Conservation (phyloP, 2,888 invertebrate genomes). For the Eustalomyia histrio region DNA sequence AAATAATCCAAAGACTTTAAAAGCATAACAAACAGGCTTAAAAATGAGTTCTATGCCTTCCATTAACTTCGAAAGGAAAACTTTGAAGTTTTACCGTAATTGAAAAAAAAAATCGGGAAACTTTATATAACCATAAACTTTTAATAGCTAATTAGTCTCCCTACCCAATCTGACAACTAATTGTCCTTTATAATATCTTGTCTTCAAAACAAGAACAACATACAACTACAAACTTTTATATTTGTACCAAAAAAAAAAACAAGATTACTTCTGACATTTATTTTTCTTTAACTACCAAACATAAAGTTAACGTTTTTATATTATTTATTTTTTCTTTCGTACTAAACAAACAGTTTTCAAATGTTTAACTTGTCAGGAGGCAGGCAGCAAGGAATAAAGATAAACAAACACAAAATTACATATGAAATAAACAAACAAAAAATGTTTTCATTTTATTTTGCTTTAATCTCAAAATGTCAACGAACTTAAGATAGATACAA, state of each 20-base stretch:
- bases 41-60: no score
- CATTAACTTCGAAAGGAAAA: no score
- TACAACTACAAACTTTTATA: background rate
- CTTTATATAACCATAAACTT: conserved; percentile 11
- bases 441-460: background rate
- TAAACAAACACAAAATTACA: background rate
- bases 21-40: no score
- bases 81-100: no score
- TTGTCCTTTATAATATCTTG: background rate
- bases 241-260: background rate
- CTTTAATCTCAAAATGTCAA: no score
- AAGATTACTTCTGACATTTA: background rate
- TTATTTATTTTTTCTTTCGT: no score
- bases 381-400: background rate
- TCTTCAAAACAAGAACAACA: background rate
- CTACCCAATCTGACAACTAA: background rate
- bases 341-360: background rate
- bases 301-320: no score
- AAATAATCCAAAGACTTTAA: no score
- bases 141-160: conserved; percentile 21
- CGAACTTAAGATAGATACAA: background rate
- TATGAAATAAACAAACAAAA: background rate
- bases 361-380: background rate
- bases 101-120: no score
- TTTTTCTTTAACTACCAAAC: background rate